Conservation (phyloP, 2,113 vertebrate species). For the Dunckerocampus dactyliophorus region DNA sequence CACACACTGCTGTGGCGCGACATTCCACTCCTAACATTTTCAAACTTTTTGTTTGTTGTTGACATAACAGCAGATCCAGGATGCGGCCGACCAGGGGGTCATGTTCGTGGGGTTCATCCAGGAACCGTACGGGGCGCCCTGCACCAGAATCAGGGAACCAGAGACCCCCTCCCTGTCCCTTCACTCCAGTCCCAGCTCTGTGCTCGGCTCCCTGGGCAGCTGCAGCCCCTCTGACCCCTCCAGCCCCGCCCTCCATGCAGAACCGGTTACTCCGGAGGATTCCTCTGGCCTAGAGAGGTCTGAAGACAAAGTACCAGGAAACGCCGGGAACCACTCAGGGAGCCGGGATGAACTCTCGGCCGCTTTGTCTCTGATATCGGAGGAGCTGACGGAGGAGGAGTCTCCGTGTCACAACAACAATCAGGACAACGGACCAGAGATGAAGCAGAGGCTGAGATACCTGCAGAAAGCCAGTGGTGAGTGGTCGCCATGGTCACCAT, state of each 20-base stretch:
- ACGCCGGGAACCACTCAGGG: constrained; percentile 24
- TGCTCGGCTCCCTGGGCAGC: constrained; percentile 67
- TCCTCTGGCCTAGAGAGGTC: background rate
- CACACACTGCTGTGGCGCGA: no score
- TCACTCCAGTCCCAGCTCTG: constrained; percentile 77
- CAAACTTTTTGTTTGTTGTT: background rate
- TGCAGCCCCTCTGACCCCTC: constrained; percentile 58
- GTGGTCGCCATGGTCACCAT: constrained; percentile 45
- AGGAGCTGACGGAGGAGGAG: constrained; percentile 56
- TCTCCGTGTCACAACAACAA: constrained; percentile 73
- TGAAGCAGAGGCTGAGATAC: constrained; percentile 43
- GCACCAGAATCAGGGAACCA: constrained; percentile 56
- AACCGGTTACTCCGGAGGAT: background rate
- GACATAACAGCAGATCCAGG: constrained; percentile 83
- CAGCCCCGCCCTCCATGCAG: constrained; percentile 40
- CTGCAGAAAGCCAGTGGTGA: constrained; percentile 58
- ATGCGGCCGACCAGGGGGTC: constrained; percentile 88
- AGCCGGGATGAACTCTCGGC: constrained; percentile 18
- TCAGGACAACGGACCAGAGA: constrained; percentile 44
- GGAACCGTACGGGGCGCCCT: constrained; percentile 73
- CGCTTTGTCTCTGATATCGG: constrained; percentile 36
- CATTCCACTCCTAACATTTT: background rate
- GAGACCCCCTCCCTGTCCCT: constrained; percentile 72
- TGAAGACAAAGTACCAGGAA: constrained; percentile 9
- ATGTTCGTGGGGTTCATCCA: constrained; percentile 90